Conservation (phyloP, 1,140 invertebrate species). For the Oedothorax gibbosus region DNA sequence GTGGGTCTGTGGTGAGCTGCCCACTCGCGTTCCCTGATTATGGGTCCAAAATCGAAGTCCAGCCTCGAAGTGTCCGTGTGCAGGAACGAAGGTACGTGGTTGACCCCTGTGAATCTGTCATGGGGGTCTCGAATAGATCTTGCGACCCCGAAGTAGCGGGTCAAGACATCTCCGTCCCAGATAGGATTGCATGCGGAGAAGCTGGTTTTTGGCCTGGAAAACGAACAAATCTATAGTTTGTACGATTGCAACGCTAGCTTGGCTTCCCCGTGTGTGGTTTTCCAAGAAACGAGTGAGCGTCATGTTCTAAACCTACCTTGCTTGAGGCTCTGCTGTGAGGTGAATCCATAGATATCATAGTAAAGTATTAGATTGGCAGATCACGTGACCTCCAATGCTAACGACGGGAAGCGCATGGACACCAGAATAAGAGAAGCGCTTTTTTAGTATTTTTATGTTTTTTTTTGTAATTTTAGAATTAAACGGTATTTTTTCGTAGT, state of each 20-base stretch:
- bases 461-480: no score
- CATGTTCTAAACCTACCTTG: background rate
- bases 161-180: background rate
- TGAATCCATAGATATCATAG: no score
- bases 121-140: constrained; percentile 15
- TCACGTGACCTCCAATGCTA: no score
- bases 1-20: background rate
- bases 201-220: constrained; percentile 12
- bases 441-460: no score
- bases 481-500: no score
- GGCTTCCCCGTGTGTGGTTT: no score
- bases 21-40: constrained; percentile 39
- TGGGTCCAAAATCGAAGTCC: constrained; percentile 29
- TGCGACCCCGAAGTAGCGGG: constrained; percentile 32
- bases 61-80: constrained; percentile 28
- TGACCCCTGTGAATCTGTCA: constrained; percentile 48
- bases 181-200: background rate
- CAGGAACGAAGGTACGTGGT: constrained; percentile 34
- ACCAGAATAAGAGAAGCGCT: no score
- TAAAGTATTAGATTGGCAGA: no score
- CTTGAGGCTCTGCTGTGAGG: no score
- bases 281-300: background rate
- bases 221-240: background rate
- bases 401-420: no score
- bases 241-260: no score